Conservation (phyloP, 2,797 vertebrate species). For the Champsocephalus esox region DNA sequence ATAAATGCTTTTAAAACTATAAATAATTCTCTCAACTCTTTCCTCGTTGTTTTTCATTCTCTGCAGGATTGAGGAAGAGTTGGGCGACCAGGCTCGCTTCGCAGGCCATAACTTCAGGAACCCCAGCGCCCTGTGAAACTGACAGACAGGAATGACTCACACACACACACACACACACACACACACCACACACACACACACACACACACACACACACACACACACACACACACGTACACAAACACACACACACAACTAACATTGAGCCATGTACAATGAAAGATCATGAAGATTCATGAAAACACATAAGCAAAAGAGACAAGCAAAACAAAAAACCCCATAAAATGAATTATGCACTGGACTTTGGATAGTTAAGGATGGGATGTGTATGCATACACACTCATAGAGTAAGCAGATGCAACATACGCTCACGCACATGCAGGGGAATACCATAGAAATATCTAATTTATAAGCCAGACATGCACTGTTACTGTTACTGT, state of each 20-base stretch:
- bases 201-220: slow-evolving; percentile 28
- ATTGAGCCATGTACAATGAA: slow-evolving; percentile 66
- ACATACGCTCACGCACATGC: slow-evolving; percentile 50
- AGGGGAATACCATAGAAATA: slow-evolving; percentile 42
- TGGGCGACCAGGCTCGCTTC: slow-evolving; percentile 94
- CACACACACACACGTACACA: slow-evolving; percentile 13
- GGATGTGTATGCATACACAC: slow-evolving; percentile 39
- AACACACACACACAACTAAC: slow-evolving; percentile 14
- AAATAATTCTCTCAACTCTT: neutral
- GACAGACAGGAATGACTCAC: slow-evolving; percentile 47
- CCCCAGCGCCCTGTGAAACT: slow-evolving; percentile 93
- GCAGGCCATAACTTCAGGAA: slow-evolving; percentile 97
- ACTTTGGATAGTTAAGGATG: slow-evolving; percentile 36
- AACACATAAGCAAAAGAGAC: slow-evolving; percentile 37
- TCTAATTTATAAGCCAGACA: slow-evolving; percentile 71
- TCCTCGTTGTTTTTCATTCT: slow-evolving; percentile 19
- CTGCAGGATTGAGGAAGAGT: slow-evolving; percentile 93
- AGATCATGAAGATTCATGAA: slow-evolving; percentile 15
- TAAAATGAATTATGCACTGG: slow-evolving; percentile 68
- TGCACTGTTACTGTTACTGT: slow-evolving; percentile 82
- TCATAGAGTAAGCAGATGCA: slow-evolving; percentile 44
- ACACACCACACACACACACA: slow-evolving; percentile 23
- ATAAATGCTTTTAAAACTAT: neutral
- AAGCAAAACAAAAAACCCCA: slow-evolving; percentile 11
- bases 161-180: slow-evolving; percentile 25